Evolutionary conservation across 2,797 vertebrate species (phyloP), one percentile per base, ranked within the genome.

Genomic region (Peromyscus eremicus): DNA sequence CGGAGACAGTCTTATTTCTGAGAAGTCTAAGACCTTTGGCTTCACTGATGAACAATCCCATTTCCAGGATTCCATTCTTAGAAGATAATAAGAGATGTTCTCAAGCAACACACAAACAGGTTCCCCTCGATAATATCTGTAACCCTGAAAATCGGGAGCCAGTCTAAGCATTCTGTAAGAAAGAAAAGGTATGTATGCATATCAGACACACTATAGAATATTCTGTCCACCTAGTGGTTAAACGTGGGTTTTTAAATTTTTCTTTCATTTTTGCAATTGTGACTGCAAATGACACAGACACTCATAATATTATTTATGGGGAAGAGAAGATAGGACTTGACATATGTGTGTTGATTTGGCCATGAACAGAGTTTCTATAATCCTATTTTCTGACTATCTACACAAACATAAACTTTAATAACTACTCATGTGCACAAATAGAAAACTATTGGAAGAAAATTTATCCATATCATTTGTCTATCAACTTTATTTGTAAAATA

Each of bases 31-130:
- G 66, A 89, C 80, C 43, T 91, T 85, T 92, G 79, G 84, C 23
- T 7, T 91, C 55, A 37, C 40, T 46, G n/a, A 95, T 1, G 12
- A 91, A 5, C 17, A 68, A 83, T 82, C 4, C 64, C 2, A 62
- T 89, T 92, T 89, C 55, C 66, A 81, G 60, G 21, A 95, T 89
- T 91, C 62, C 88, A n/a, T 64, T 88, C n/a, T 80, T 76, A 37
- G 19, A 70, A 37, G 57, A 84, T 12, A 87, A 40, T 89, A 60
- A 94, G 13, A 57, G 6, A n/a, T 83, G 6, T 9, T 64, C 13
- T 57, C 83, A 68, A 90, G 71, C 2, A 70, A 75, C 6, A 75
- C 43, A 37, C 23, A 80, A 75, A 55, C 29, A 60, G 70, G 37
- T 23, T 95, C 19, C 49, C n/a, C 9, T 60, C 16, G 14, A 71